Evolutionary conservation across 2,888 invertebrate species (phyloP), one percentile per base, ranked within the genome.

Genomic region (Eretmocerus hayati): DNA sequence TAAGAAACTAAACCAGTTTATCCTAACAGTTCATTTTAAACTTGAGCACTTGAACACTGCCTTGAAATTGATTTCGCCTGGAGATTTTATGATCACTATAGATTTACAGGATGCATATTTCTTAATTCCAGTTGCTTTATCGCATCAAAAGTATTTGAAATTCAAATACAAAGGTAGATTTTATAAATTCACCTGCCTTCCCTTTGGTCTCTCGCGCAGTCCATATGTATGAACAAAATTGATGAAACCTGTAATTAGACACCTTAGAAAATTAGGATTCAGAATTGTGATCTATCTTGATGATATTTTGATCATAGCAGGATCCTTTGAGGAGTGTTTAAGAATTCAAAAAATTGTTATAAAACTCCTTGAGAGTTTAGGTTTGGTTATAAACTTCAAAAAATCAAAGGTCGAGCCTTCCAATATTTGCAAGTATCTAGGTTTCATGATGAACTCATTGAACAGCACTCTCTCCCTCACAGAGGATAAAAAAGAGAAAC

Each of bases 191-290:
- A 53, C 42, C 8, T 56, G 53, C 16, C 42, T 62, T 6, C 62
- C 62, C 6, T 61, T 61, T 42, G 60, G 61, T 5, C 22, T 62
- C 11, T 55, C 57, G 18, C 56, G 56, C 15, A 56, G 56, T 2
- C 60, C 62, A 11, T 62, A 38, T 40, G 38, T 61, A 11, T 62
- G 62, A 46, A 60, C 62, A 6, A 62, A 63, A 47, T 33, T 62
- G 13, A 42, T 54, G 37, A 54, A 49, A 48, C 36, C 37, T 6
- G 13, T 39, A 18, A 40, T 31, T 13, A n/a, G 16, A 5, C 13
- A 15, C 15, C 16, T 42, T 21, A 31, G 48, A 26, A 26, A 46
- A 2, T 42, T 15, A 15, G 46, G 44, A 4, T 45, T 40, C 11
- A 46, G 19, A 26, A 53, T 50, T 15, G 50, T 51, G 0, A 44